Evolutionary conservation across 2,797 vertebrate genomes (phyloP).

Genomic region (Clarias platycephalus): DNA sequence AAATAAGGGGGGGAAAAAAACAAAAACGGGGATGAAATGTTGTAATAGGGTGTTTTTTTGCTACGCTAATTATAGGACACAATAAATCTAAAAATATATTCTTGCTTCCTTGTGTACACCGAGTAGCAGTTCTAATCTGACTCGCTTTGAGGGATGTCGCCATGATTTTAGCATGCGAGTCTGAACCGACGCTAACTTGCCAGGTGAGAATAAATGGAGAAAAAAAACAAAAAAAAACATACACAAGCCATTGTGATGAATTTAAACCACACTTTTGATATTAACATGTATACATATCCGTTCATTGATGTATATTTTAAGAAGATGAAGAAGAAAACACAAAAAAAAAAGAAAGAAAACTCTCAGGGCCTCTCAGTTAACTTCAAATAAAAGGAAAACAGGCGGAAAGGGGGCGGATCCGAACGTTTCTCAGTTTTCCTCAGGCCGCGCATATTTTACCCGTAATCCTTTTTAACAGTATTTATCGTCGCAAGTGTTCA

Average conservation of each 20-base stretch:
- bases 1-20: neutral
- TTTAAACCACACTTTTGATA: constrained; percentile 83
- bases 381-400: constrained; percentile 78
- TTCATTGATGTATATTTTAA: constrained; percentile 83
- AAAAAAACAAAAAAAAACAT: constrained; percentile 60
- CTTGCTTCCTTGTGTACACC: constrained; percentile 70
- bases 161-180: constrained; percentile 73
- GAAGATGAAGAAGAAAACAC: constrained; percentile 61
- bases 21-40: constrained; percentile 57
- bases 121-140: constrained; percentile 74
- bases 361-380: constrained; percentile 83
- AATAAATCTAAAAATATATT: constrained; percentile 53
- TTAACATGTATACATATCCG: constrained; percentile 84
- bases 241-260: constrained; percentile 80
- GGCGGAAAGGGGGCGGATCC: constrained; percentile 74
- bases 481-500: constrained; percentile 78
- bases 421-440: constrained; percentile 77
- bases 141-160: constrained; percentile 74
- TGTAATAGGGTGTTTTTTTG: constrained; percentile 61
- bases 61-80: constrained; percentile 58
- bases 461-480: constrained; percentile 73
- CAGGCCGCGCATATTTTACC: constrained; percentile 78
- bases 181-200: constrained; percentile 69
- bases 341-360: constrained; percentile 57
- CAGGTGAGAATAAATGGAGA: constrained; percentile 62